Percentiles rank a stretch among this genome's conserved stretches.
Conservation (phyloP, 1,140 invertebrate species). For the Drosophila micromelanica region DNA sequence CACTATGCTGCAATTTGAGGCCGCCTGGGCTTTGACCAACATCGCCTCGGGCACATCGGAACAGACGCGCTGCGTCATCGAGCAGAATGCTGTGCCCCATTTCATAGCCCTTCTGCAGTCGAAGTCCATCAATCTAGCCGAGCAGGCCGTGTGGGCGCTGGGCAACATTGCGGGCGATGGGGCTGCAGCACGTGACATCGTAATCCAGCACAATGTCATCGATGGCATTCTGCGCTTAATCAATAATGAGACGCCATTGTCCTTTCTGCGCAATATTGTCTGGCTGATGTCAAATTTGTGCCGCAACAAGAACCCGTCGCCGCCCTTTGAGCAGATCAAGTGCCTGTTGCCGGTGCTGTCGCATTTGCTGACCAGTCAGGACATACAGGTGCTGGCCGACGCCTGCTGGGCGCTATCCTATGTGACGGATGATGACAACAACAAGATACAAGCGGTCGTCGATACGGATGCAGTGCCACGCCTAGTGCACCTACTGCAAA, state of each 20-base stretch:
- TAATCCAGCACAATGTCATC: slow-evolving; percentile 88
- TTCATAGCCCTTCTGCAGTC: slow-evolving; percentile 92
- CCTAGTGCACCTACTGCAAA: slow-evolving; percentile 91
- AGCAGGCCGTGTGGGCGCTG: slow-evolving; percentile 98
- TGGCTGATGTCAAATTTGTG: slow-evolving; percentile 98
- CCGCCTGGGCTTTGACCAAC: slow-evolving; percentile 99
- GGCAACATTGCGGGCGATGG: slow-evolving; percentile 99
- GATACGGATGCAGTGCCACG: slow-evolving; percentile 89
- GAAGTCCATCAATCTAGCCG: slow-evolving; percentile 91
- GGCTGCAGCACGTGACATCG: slow-evolving; percentile 89
- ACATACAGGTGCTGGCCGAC: slow-evolving; percentile 93
- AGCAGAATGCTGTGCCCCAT: slow-evolving; percentile 93
- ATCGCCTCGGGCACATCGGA: slow-evolving; percentile 97
- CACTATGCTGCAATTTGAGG: slow-evolving; percentile 97
- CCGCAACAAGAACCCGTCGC: slow-evolving; percentile 95
- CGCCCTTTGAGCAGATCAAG: slow-evolving; percentile 90
- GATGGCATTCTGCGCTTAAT: slow-evolving; percentile 89
- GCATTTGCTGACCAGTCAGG: slow-evolving; percentile 89
- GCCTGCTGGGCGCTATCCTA: slow-evolving; percentile 99
- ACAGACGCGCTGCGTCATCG: slow-evolving; percentile 95
- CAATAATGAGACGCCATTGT: slow-evolving; percentile 85
- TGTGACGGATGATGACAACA: slow-evolving; percentile 96
- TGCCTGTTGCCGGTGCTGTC: slow-evolving; percentile 93
- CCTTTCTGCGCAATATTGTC: slow-evolving; percentile 88
- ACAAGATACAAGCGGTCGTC: slow-evolving; percentile 95